phyloP scores from a whole-genome alignment of 2,113 vertebrate species.

The Trogon surrucura region DNA sequence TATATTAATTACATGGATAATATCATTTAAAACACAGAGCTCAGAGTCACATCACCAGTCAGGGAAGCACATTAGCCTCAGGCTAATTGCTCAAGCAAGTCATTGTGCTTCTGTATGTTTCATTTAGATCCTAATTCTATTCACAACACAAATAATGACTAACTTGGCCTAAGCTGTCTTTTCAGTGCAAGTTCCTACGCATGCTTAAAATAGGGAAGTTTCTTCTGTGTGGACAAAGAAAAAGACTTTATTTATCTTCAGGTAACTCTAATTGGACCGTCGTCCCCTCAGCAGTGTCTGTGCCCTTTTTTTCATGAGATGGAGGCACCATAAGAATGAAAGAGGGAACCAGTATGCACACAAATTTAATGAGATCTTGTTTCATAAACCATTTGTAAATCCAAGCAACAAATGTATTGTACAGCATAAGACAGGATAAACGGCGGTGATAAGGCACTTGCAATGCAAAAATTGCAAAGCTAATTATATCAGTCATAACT shows the following conservation, averaged over 20 bases:
- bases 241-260: background rate
- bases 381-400: background rate
- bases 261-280: background rate
- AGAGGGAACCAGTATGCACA: background rate
- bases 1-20: slow-evolving; percentile 55
- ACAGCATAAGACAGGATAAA: background rate
- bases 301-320: background rate
- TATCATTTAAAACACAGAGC: slow-evolving; percentile 38
- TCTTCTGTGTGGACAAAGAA: background rate
- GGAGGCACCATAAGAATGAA: background rate
- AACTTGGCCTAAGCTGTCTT: background rate
- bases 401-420: background rate
- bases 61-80: slow-evolving; percentile 34
- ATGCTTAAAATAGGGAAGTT: background rate
- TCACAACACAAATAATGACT: background rate
- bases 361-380: background rate
- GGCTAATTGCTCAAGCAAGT: slow-evolving; percentile 17
- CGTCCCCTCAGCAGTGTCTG: background rate
- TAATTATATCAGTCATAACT: background rate
- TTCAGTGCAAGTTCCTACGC: background rate
- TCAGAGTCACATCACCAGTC: background rate
- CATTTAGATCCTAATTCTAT: background rate
- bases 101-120: background rate
- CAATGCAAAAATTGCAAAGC: background rate
- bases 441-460: background rate